A percentile compares a stretch with the other conserved stretches of the same genome.
These are phyloP conservation scores for Parnassius apollo DNA, from an alignment of 2,888 invertebrate species.

Conservation along the genomic window DNA sequence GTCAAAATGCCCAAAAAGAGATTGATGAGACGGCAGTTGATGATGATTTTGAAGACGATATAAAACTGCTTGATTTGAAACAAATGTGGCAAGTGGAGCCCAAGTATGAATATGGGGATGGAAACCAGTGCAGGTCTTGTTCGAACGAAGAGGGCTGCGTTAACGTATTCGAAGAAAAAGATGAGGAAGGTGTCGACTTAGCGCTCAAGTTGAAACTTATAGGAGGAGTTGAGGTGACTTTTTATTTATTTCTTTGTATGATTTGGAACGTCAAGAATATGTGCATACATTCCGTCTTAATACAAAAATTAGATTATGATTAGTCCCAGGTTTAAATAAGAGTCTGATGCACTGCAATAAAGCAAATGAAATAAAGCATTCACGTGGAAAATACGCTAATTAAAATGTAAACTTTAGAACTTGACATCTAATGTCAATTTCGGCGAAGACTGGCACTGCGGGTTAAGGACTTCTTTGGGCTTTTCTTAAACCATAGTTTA, in stretches of 20 bases:
- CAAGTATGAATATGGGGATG: slow-evolving; percentile 43
- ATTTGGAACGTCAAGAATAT: background rate
- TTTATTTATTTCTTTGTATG: background rate
- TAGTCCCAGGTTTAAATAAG: too few species aligned
- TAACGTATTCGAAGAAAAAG: slow-evolving; percentile 53
- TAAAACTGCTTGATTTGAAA: slow-evolving; percentile 66
- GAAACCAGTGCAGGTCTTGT: slow-evolving; percentile 58
- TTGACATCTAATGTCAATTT: too few species aligned
- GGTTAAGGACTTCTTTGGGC: too few species aligned
- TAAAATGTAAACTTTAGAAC: too few species aligned
- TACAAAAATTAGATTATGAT: too few species aligned
- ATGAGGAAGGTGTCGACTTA: slow-evolving; percentile 53
- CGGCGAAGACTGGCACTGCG: too few species aligned
- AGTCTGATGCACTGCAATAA: too few species aligned
- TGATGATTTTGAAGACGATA: slow-evolving; percentile 65
- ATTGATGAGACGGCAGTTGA: slow-evolving; percentile 36
- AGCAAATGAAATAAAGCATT: too few species aligned
- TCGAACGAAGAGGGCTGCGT: slow-evolving; percentile 53
- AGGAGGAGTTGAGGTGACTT: slow-evolving; percentile 59
- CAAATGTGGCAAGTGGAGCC: slow-evolving; percentile 54
- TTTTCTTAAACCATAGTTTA: too few species aligned
- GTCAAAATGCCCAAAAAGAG: slow-evolving; percentile 29
- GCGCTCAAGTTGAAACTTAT: slow-evolving; percentile 59
- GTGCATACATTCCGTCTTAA: too few species aligned
- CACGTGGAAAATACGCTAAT: too few species aligned